Evolutionary conservation across 2,888 invertebrate species (phyloP).

Genomic region (Euclidia mi): DNA sequence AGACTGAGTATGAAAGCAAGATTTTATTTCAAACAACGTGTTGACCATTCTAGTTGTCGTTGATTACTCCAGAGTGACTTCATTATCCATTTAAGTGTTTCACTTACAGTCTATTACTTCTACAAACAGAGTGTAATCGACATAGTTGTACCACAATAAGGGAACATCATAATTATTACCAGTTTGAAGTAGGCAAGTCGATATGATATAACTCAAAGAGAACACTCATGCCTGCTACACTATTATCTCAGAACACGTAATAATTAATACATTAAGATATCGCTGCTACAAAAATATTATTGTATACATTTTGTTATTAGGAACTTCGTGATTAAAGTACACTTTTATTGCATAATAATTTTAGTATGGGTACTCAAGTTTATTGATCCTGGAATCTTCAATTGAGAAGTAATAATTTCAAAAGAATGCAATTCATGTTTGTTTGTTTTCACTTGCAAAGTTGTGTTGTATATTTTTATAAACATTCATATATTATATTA

Average conservation of each 20-base stretch:
- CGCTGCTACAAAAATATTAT: not conserved
- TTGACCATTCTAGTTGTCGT: constrained; percentile 1
- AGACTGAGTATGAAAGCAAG: no score
- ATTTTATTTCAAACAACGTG: not conserved
- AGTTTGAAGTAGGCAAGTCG: not conserved
- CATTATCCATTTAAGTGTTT: constrained; percentile 15
- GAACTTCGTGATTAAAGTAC: no score
- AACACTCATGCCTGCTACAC: not conserved
- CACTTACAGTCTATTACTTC: constrained; percentile 11
- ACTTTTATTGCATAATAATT: no score
- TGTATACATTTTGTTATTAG: no score
- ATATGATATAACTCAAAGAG: not conserved
- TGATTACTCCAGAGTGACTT: constrained; percentile 2
- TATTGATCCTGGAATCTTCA: no score
- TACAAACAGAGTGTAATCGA: constrained; percentile 8
- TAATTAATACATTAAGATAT: not conserved
- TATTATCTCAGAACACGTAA: not conserved
- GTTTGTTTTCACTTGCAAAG: no score
- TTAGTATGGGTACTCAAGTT: no score
- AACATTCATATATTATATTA: no score
- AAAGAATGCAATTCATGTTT: no score
- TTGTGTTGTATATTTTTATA: no score
- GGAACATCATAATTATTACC: not conserved
- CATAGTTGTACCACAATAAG: not conserved
- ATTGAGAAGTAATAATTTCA: no score